A percentile compares a stretch with the other conserved stretches of the same genome.
Evolutionary conservation across 2,888 invertebrate genomes (phyloP).

Genomic region (Sarcophaga subvicina): DNA sequence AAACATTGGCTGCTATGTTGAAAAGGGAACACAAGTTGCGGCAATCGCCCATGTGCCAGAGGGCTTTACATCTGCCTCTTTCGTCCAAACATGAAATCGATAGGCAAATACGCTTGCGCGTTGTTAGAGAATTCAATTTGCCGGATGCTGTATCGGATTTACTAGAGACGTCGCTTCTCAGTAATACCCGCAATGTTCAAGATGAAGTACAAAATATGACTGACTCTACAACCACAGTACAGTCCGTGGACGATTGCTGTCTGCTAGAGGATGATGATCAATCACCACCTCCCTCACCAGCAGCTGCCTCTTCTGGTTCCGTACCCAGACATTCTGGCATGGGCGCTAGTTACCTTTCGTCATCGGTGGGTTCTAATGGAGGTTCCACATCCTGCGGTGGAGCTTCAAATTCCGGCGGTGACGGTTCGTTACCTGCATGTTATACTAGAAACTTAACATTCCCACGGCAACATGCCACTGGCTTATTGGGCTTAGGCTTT

Average conservation of each 20-base stretch:
- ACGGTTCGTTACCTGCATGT: constrained; percentile 81
- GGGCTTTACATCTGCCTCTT: constrained; percentile 89
- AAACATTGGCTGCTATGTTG: constrained; percentile 90
- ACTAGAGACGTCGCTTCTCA: constrained; percentile 83
- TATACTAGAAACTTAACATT: constrained; percentile 86
- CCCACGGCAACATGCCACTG: constrained; percentile 82
- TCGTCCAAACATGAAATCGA: constrained; percentile 90
- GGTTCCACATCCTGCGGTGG: constrained; percentile 68
- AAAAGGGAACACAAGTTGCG: constrained; percentile 93
- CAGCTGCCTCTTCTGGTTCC: constrained; percentile 74
- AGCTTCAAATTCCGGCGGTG: constrained; percentile 73
- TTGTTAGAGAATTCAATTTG: constrained; percentile 96
- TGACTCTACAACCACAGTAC: constrained; percentile 74
- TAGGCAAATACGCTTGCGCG: constrained; percentile 91
- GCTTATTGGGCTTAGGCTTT: constrained; percentile 73
- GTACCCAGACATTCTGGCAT: constrained; percentile 74
- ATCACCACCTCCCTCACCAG: constrained; percentile 82
- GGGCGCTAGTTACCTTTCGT: constrained; percentile 78
- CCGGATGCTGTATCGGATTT: constrained; percentile 94
- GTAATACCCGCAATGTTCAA: constrained; percentile 70
- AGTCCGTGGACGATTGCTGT: constrained; percentile 77
- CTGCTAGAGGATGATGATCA: constrained; percentile 78
- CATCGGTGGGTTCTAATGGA: constrained; percentile 71
- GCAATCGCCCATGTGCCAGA: constrained; percentile 89
- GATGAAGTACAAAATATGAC: constrained; percentile 72